These are phyloP conservation scores for Oreamnos americanus DNA, from an alignment of 2,113 vertebrate genomes.

Conservation along the genomic window DNA sequence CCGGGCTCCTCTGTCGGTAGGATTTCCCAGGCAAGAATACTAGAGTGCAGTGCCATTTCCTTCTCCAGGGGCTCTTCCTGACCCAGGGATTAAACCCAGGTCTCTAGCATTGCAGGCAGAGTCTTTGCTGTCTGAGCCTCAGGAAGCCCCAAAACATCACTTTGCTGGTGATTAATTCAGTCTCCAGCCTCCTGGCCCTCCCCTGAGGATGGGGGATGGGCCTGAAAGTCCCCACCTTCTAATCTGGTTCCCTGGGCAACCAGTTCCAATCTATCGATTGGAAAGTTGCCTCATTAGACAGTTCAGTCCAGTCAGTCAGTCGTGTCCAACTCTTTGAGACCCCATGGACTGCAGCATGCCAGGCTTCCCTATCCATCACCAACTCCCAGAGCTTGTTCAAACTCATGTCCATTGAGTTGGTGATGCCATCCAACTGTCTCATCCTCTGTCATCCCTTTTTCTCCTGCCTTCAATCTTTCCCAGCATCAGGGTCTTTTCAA, in stretches of 20 bases:
- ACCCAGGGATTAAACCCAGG: not conserved
- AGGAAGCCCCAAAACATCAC: not conserved
- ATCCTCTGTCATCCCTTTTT: not conserved
- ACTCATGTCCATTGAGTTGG: not conserved
- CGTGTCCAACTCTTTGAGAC: not conserved
- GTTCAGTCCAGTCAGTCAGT: not conserved
- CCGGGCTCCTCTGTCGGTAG: accelerated
- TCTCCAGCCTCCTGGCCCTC: not conserved
- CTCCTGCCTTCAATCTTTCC: not conserved
- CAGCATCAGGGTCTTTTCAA: not conserved
- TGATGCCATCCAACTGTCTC: not conserved
- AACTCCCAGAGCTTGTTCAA: not conserved
- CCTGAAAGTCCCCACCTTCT: not conserved
- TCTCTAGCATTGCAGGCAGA: not conserved
- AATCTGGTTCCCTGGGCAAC: not conserved
- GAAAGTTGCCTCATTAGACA: not conserved
- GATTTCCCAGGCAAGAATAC: not conserved
- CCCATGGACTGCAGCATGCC: not conserved
- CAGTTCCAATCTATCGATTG: not conserved
- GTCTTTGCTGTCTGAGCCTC: not conserved
- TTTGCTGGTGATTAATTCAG: not conserved
- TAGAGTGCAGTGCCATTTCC: not conserved
- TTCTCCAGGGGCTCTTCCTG: not conserved
- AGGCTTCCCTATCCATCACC: not conserved
- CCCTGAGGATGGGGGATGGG: not conserved